Evolutionary conservation across 2,888 invertebrate genomes (phyloP).

Genomic region (Congeria kusceri): DNA sequence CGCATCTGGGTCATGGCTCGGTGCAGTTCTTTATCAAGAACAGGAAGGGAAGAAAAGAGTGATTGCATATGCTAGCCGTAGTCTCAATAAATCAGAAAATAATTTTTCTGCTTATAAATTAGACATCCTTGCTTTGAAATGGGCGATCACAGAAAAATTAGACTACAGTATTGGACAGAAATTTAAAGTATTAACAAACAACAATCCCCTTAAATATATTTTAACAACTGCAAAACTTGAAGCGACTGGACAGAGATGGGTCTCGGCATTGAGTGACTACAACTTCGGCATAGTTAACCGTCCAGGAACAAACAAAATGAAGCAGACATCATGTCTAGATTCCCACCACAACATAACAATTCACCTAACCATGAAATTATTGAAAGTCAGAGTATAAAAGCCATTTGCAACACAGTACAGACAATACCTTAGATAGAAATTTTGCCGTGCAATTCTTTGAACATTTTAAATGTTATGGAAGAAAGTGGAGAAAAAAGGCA

Average conservation of each 20-base stretch:
- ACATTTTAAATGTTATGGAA: conserved; percentile 15
- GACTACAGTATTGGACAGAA: conserved; percentile 5
- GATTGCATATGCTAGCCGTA: conserved; percentile 11
- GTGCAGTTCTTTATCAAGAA: conserved; percentile 17
- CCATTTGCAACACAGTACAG: conserved; percentile 2
- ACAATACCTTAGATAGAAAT: not conserved
- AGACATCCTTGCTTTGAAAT: conserved; percentile 16
- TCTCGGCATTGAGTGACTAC: conserved; percentile 11
- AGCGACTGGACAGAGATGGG: conserved; percentile 24
- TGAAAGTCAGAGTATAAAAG: conserved; percentile 4
- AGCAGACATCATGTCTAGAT: conserved; percentile 15
- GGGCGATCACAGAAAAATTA: conserved; percentile 15
- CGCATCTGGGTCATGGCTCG: not conserved
- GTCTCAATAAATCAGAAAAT: conserved; percentile 8
- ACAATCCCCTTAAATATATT: conserved; percentile 1
- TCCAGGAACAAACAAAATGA: conserved; percentile 2
- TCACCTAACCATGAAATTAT: not conserved
- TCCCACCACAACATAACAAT: not conserved
- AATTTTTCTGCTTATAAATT: conserved; percentile 21
- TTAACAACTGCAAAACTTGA: conserved; percentile 12
- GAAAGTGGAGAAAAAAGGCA: conserved; percentile 2
- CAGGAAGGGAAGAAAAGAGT: conserved; percentile 12
- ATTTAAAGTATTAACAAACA: not conserved
- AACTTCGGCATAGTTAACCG: conserved; percentile 7
- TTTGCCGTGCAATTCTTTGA: not conserved